These are phyloP conservation scores for Lithobates pipiens DNA, from an alignment of 2,797 vertebrate genomes.

Conservation along the genomic window DNA sequence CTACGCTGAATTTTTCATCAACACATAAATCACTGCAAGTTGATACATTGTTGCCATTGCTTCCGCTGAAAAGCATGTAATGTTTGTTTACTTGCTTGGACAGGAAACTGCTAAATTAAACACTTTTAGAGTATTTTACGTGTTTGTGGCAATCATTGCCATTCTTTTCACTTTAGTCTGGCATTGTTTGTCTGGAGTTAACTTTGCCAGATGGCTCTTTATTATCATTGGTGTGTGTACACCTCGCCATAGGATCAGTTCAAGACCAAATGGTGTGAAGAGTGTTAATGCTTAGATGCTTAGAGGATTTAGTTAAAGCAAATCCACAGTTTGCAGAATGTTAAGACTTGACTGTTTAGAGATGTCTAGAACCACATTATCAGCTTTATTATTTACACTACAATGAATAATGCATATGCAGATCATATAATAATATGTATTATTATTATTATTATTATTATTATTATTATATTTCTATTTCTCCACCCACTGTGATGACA, in stretches of 20 bases:
- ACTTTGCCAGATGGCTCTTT: conserved; percentile 96
- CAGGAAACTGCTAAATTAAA: conserved; percentile 92
- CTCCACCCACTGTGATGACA: neutral
- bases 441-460: neutral
- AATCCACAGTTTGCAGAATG: conserved; percentile 76
- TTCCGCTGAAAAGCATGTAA: conserved; percentile 55
- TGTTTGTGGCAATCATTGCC: conserved; percentile 96
- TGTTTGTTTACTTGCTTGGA: conserved; percentile 81
- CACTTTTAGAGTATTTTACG: conserved; percentile 92
- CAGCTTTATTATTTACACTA: conserved; percentile 10
- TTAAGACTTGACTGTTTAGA: conserved; percentile 74
- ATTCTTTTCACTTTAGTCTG: conserved; percentile 94
- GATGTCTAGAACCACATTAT: conserved; percentile 65
- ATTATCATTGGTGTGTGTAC: conserved; percentile 95
- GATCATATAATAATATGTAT: neutral
- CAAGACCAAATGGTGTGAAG: conserved; percentile 98
- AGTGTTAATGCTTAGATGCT: conserved; percentile 95
- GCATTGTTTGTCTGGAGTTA: conserved; percentile 98
- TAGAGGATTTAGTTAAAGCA: conserved; percentile 91
- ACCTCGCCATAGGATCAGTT: conserved; percentile 93
- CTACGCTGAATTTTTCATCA: conserved; percentile 70
- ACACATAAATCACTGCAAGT: conserved; percentile 65
- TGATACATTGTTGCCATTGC: conserved; percentile 39
- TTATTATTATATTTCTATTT: no score
- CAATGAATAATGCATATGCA: neutral